phyloP scores from a whole-genome alignment of 53 echinoderm and acorn worm species.

The Henricia sp. region DNA sequence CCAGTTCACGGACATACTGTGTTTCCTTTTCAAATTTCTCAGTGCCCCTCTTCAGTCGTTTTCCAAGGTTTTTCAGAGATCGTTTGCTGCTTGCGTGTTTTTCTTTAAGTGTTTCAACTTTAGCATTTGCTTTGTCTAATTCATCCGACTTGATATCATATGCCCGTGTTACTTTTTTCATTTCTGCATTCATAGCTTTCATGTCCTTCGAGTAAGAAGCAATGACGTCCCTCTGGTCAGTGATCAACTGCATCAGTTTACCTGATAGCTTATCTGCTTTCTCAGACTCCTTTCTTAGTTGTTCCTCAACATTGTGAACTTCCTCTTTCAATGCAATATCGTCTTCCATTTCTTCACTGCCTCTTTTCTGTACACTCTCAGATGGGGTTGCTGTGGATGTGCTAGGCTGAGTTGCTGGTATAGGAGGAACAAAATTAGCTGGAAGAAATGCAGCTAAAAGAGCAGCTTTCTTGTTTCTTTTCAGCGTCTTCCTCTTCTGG shows the following conservation, averaged over 20 bases:
- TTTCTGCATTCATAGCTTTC: neutral
- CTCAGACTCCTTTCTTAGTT: neutral
- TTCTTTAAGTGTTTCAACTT: neutral
- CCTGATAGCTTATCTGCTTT: neutral
- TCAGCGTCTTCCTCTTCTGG: constrained; percentile 2
- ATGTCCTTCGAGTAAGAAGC: constrained; percentile 11
- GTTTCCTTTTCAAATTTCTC: neutral
- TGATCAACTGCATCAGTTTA: neutral
- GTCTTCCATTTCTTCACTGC: neutral
- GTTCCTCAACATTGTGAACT: neutral
- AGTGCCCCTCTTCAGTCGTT: neutral
- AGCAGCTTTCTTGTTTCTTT: constrained; percentile 8
- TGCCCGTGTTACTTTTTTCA: neutral
- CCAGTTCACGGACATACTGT: neutral
- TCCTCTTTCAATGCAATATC: too few species aligned
- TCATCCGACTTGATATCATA: neutral
- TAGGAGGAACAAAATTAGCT: constrained; percentile 27
- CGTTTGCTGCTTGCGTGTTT: neutral
- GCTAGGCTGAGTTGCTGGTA: neutral
- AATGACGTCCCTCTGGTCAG: neutral
- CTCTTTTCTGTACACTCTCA: neutral
- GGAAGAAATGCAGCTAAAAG: constrained; percentile 1
- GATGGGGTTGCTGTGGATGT: neutral
- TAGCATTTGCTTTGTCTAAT: constrained; percentile 1
- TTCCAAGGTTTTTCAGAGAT: neutral